A percentile compares a stretch with the other conserved stretches of the same genome.
These are phyloP conservation scores for Campylomormyrus tamandua DNA, from an alignment of 2,113 vertebrate species.

Conservation along the genomic window DNA sequence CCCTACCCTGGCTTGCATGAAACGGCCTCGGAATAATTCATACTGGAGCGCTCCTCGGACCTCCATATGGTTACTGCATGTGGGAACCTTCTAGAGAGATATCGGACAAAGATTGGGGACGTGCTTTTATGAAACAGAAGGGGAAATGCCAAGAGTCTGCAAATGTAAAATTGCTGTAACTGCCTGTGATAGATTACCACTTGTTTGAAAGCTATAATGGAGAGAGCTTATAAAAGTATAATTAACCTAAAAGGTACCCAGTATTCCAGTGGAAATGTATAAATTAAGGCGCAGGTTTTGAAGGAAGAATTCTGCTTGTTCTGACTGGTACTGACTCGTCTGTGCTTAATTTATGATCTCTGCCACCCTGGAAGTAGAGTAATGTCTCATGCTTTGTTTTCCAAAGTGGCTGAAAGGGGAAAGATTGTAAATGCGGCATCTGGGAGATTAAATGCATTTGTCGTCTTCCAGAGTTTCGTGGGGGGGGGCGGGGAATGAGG, in stretches of 20 bases:
- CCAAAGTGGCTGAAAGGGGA: slow-evolving; percentile 18
- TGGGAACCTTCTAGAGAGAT: slow-evolving; percentile 7
- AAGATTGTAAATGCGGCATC: background rate
- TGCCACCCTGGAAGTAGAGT: background rate
- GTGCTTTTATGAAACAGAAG: background rate
- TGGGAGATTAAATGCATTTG: slow-evolving; percentile 1
- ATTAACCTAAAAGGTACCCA: background rate
- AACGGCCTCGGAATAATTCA: slow-evolving; percentile 20
- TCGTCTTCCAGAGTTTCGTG: background rate
- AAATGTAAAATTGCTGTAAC: background rate
- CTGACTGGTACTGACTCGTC: background rate
- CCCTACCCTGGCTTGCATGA: background rate
- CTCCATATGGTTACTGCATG: slow-evolving; percentile 20
- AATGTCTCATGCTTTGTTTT: background rate
- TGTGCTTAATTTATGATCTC: background rate
- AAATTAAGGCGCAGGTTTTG: background rate
- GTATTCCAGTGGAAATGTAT: background rate
- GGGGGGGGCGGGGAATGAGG: background rate
- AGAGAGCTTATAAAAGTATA: slow-evolving; percentile 1
- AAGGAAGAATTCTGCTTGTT: background rate
- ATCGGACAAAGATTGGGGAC: background rate
- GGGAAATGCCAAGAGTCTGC: background rate
- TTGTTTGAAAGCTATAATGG: slow-evolving; percentile 1
- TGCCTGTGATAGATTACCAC: background rate
- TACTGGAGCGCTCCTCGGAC: background rate